Conservation (phyloP, 2,797 vertebrate species). For the Cyclura pinguis region DNA sequence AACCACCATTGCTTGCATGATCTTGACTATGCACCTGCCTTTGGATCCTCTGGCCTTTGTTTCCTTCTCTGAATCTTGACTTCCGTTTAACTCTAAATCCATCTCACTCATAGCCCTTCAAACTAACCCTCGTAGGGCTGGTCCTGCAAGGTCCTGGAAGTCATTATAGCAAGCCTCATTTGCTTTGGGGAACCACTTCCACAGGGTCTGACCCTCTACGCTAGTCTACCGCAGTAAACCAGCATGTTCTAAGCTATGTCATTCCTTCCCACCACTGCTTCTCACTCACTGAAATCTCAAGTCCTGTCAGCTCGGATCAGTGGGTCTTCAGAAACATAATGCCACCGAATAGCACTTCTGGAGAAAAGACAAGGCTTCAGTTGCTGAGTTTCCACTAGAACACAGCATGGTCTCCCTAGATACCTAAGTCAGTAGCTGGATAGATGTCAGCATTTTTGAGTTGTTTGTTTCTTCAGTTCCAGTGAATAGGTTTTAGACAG, state of each 20-base stretch:
- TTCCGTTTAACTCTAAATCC: background rate
- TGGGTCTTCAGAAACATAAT: background rate
- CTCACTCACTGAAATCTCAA: constrained; percentile 52
- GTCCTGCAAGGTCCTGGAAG: background rate
- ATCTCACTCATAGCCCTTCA: background rate
- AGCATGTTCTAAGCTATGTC: constrained; percentile 61
- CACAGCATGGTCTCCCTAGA: background rate
- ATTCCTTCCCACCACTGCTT: constrained; percentile 53
- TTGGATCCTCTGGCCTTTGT: background rate
- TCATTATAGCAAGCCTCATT: background rate
- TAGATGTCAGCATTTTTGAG: constrained; percentile 16
- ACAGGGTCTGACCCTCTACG: background rate
- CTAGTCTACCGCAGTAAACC: constrained; percentile 54
- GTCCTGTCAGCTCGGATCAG: constrained; percentile 65
- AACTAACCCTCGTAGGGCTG: no score
- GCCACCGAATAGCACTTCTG: constrained; percentile 66
- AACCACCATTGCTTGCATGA: background rate
- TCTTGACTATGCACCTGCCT: background rate
- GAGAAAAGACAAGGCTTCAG: constrained; percentile 54
- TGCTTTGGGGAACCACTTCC: background rate
- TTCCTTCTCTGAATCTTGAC: background rate
- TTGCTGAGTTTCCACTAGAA: background rate
- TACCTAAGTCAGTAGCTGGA: constrained; percentile 40
- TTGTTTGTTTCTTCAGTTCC: constrained; percentile 22
- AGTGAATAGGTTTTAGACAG: constrained; percentile 23